phyloP scores from a whole-genome alignment of 2,797 vertebrate species.

The Cottoperca gobio region DNA sequence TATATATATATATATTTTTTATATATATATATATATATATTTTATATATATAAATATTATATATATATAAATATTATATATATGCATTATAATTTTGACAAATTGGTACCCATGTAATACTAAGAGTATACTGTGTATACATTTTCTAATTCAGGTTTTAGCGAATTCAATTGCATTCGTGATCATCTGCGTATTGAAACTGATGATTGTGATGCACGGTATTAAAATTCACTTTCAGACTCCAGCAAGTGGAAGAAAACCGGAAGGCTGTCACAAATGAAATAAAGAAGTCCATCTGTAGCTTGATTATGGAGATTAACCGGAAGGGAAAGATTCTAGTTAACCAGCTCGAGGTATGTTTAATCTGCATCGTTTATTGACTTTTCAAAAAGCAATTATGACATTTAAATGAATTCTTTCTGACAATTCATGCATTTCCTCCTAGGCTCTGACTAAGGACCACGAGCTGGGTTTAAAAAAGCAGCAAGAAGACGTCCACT shows the following conservation, averaged over 20 bases:
- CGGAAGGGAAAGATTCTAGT: slow-evolving; percentile 96
- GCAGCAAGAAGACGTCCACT: slow-evolving; percentile 91
- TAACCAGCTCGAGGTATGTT: slow-evolving; percentile 94
- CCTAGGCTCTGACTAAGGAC: slow-evolving; percentile 88
- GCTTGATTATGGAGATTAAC: slow-evolving; percentile 98
- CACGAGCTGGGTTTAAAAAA: slow-evolving; percentile 92
- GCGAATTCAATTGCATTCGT: background rate
- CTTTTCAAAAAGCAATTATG: background rate
- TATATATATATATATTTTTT: no score
- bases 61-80: no score
- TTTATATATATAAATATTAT: no score
- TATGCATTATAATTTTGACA: background rate
- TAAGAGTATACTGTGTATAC: background rate
- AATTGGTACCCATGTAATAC: background rate
- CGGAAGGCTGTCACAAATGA: slow-evolving; percentile 96
- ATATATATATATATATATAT: no score
- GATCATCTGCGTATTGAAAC: background rate
- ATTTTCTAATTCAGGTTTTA: background rate
- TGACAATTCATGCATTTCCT: background rate
- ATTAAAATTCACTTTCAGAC: slow-evolving; percentile 77
- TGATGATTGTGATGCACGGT: background rate
- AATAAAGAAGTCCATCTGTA: slow-evolving; percentile 98
- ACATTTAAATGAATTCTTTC: accelerated
- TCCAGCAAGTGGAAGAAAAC: slow-evolving; percentile 97
- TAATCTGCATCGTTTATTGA: background rate